A percentile compares a stretch with the other conserved stretches of the same genome.
Conservation (phyloP, 2,888 invertebrate species). For the Lepidonotus clava region DNA sequence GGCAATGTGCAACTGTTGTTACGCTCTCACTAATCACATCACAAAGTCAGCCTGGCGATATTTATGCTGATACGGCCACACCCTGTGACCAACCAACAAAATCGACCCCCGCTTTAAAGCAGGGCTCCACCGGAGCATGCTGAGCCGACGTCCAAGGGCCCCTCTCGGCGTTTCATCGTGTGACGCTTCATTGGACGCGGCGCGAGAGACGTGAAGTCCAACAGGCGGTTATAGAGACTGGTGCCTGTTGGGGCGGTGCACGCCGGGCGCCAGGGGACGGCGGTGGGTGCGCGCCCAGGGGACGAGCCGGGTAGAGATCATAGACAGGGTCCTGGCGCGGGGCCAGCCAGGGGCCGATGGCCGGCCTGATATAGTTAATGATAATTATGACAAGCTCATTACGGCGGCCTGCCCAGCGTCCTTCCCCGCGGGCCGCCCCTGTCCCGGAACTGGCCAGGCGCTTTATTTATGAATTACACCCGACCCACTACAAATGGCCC, state of each 20-base stretch:
- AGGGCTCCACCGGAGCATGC: too few relatives aligned
- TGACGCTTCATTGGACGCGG: neutral
- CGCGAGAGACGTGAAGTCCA: neutral
- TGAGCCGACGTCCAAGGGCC: neutral
- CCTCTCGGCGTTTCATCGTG: neutral
- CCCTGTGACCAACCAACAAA: slow-evolving; percentile 36
- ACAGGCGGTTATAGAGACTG: neutral
- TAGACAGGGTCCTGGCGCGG: neutral
- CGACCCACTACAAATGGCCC: neutral
- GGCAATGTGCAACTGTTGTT: slow-evolving; percentile 6
- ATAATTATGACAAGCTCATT: slow-evolving; percentile 29
- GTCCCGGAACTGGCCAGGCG: slow-evolving; percentile 31
- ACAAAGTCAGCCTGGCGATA: neutral
- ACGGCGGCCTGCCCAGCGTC: too few relatives aligned
- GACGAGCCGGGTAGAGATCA: neutral
- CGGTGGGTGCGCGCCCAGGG: neutral
- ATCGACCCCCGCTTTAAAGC: neutral
- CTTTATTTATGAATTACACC: slow-evolving; percentile 28
- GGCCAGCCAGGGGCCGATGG: neutral
- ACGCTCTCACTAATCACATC: neutral
- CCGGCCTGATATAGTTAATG: neutral
- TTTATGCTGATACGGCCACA: slow-evolving; percentile 6
- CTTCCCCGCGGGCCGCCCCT: neutral
- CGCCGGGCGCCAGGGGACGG: neutral
- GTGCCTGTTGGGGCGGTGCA: neutral